Conservation (phyloP, 2,797 vertebrate genomes). For the Galagoides demidoff region DNA sequence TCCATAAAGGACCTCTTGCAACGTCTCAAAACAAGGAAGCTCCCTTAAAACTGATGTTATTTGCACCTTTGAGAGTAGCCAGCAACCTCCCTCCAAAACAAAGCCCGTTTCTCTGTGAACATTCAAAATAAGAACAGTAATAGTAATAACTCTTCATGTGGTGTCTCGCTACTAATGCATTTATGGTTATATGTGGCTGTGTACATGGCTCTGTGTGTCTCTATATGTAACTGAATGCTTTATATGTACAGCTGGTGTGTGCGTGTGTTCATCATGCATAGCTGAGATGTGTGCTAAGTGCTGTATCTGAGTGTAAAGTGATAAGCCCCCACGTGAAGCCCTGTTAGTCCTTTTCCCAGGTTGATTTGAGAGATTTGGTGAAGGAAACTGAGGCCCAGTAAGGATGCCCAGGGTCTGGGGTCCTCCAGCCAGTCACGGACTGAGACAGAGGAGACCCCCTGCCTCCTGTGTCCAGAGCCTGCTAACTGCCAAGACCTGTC, state of each 20-base stretch:
- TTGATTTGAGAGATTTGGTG: not conserved
- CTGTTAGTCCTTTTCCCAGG: not conserved
- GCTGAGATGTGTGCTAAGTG: no score
- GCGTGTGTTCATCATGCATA: rapidly evolving
- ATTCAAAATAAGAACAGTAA: not conserved
- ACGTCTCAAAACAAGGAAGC: not conserved
- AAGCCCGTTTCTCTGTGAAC: not conserved
- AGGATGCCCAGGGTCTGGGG: not conserved
- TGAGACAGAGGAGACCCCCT: not conserved
- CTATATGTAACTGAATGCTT: not conserved
- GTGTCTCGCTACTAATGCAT: not conserved
- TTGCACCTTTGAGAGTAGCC: not conserved
- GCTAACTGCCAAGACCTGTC: not conserved
- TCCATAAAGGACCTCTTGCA: not conserved
- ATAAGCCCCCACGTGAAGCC: not conserved
- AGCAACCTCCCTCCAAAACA: not conserved
- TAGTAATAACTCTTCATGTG: not conserved
- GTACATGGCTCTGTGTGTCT: not conserved
- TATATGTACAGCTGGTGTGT: rapidly evolving
- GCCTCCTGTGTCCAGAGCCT: not conserved
- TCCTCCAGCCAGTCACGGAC: not conserved
- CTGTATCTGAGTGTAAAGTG: rapidly evolving
- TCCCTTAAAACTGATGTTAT: not conserved
- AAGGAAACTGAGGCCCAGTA: not conserved
- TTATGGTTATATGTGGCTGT: rapidly evolving